These are phyloP conservation scores for Apteryx mantelli DNA, from an alignment of 2,113 vertebrate genomes.

Conservation along the genomic window DNA sequence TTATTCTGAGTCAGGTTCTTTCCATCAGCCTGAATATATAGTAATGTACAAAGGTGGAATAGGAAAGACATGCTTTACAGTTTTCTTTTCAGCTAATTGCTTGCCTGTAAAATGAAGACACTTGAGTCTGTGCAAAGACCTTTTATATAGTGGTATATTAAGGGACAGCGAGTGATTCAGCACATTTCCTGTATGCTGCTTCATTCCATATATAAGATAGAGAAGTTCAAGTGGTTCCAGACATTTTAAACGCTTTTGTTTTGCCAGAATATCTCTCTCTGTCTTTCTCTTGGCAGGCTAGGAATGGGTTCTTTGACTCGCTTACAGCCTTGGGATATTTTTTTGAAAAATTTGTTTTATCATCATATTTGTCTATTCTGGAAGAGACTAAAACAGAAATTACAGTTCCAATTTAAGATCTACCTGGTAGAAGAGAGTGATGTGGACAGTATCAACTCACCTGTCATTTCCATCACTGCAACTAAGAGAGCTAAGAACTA, in stretches of 20 bases:
- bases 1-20: conserved; percentile 6
- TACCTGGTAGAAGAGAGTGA: not conserved
- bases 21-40: conserved; percentile 24
- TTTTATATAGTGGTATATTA: conserved; percentile 16
- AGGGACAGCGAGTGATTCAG: conserved; percentile 41
- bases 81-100: conserved; percentile 66
- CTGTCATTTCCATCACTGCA: not conserved
- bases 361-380: not conserved
- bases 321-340: not conserved
- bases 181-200: conserved; percentile 24
- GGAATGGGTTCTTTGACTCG: not conserved
- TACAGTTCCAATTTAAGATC: not conserved
- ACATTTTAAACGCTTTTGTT: not conserved
- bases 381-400: not conserved
- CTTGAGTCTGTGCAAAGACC: conserved; percentile 24
- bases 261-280: not conserved
- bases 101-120: conserved; percentile 57
- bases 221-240: not conserved
- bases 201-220: not conserved
- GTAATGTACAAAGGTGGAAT: conserved; percentile 28
- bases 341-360: not conserved
- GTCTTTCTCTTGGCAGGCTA: not conserved
- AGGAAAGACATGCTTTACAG: conserved; percentile 53
- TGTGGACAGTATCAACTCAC: not conserved
- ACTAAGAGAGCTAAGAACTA: not conserved